These are phyloP conservation scores for Apis florea DNA, from an alignment of 1,140 invertebrate species.

Conservation along the genomic window DNA sequence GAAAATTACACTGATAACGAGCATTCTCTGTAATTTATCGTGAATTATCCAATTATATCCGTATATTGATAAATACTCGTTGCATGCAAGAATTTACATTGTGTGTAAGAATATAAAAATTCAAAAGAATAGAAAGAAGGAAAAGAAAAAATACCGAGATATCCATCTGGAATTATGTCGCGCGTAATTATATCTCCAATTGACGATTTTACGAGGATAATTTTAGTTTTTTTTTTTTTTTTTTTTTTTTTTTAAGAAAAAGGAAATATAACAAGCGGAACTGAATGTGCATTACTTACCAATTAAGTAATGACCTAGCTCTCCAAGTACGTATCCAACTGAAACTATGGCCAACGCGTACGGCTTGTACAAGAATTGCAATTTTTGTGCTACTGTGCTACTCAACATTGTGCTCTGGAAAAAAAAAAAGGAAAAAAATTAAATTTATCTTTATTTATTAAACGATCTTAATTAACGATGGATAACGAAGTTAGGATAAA, in stretches of 20 bases:
- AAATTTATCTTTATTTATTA: no score
- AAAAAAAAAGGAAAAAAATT: neutral
- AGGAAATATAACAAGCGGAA: neutral
- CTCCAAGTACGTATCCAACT: slow-evolving; percentile 90
- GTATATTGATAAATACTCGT: no score
- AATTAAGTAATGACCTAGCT: slow-evolving; percentile 93
- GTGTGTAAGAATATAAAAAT: no score
- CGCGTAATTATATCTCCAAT: neutral
- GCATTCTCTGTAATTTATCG: neutral
- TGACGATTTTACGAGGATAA: neutral
- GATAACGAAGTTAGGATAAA: neutral
- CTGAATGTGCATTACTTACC: slow-evolving; percentile 78
- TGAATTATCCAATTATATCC: neutral
- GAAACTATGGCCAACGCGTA: slow-evolving; percentile 90
- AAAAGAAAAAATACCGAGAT: neutral
- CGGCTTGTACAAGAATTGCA: slow-evolving; percentile 86
- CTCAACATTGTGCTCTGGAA: slow-evolving; percentile 71
- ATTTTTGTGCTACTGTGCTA: slow-evolving; percentile 81
- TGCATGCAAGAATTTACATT: no score
- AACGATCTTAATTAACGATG: no score
- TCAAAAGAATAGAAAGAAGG: no score
- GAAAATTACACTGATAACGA: neutral
- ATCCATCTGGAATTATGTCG: neutral
- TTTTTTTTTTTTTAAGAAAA: neutral
- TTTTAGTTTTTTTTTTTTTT: no score